Evolutionary conservation across 1,140 invertebrate genomes (phyloP), one percentile per base, ranked within the genome.

Genomic region (Tenebrio molitor): DNA sequence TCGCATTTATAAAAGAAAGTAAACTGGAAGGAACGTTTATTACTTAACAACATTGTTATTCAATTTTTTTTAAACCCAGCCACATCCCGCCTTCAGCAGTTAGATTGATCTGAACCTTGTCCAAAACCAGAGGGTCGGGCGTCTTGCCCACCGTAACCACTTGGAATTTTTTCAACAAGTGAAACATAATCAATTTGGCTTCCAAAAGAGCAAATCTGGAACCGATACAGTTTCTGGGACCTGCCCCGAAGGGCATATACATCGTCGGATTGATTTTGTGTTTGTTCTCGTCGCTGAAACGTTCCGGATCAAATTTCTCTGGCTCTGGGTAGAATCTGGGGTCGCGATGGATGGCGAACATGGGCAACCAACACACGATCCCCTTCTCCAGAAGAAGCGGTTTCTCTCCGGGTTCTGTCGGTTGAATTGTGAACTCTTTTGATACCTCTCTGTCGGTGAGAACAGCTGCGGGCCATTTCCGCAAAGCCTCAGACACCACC

Each of bases 271-370:
- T 80, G 68, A 81, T 78, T 2, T 77, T 78, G 0, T 74, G 75
- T 34, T 81, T 79, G 66, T 84, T 87, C 63, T 86, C 82, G 1
- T 80, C 64, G 8, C 66, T 69, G 73, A 85, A 85, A 73, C 84
- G 79, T 15, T 89, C 87, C 0, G 89, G 89, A 69, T 88, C 83
- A 78, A 91, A 91, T 77, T 78, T 81, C 0, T 87, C 78, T 0
- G 89, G 89, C 33, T 73, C 41, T 1, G 72, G 67, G 39, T 33
- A 73, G 58, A 70, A 73, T 16, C 80, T 69, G 0, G 80, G 73
- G 74, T 85, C 79, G 12, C 76, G 71, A 74, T 91, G 89, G 4
- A 91, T 77, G 44, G 81, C 81, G 21, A 83, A 83, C 6, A 82
- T 74, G 2, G 81, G 81, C 5, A 84, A 71, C 0, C 33, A 29